Evolutionary conservation across 2,113 vertebrate genomes (phyloP).

Genomic region (Progne subis): DNA sequence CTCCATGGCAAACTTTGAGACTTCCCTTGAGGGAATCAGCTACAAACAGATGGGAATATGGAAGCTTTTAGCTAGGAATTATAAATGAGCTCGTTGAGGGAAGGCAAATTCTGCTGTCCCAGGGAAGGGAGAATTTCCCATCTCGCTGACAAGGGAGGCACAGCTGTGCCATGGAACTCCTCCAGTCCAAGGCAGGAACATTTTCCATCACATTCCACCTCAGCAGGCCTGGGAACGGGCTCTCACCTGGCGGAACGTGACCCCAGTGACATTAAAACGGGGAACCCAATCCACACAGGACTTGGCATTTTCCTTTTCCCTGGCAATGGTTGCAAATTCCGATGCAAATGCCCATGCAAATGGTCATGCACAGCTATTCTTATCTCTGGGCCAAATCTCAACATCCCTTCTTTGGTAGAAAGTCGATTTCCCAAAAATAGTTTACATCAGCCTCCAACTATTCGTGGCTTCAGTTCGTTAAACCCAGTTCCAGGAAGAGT

Average conservation of each 20-base stretch:
- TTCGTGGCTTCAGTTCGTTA: not conserved
- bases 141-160: not conserved
- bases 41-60: not conserved
- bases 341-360: not conserved
- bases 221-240: not conserved
- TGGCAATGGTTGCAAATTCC: not conserved
- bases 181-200: not conserved
- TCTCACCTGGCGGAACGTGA: not conserved
- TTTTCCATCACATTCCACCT: not conserved
- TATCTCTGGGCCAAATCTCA: conserved; percentile 3
- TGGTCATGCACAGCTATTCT: not conserved
- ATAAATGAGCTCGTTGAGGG: not conserved
- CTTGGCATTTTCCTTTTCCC: not conserved
- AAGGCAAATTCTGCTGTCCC: not conserved
- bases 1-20: not conserved
- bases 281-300: not conserved
- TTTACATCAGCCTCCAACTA: not conserved
- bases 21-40: not conserved
- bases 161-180: not conserved
- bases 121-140: not conserved
- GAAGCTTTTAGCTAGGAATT: not conserved
- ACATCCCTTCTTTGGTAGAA: not conserved
- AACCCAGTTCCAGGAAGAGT: not conserved
- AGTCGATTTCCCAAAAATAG: not conserved
- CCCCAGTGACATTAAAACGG: not conserved